Evolutionary conservation across 2,888 invertebrate species (phyloP), one percentile per base, ranked within the genome.

Genomic region (Calliphora vomitoria): DNA sequence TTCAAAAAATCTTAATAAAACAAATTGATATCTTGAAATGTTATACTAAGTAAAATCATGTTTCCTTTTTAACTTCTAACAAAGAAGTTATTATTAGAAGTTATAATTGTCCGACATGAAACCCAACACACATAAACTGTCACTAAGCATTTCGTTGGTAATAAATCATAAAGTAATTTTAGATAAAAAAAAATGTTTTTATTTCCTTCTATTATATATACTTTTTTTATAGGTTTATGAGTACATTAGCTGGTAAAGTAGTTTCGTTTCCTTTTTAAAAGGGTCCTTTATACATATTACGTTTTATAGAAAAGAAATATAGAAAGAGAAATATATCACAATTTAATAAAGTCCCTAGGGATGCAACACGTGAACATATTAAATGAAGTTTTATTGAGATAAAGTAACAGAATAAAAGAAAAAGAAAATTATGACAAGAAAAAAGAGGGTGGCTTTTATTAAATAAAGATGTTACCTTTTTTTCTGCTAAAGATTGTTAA

Each of bases 291-390:
- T 64, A n/a, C n/a, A n/a, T 31, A n/a, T n/a, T 64, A 31, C 44
- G 47, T 58, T 41, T 60, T 66, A 15, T 20, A 31, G 55, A 25
- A 60, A 15, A 31, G 5, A 68, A 68, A 13, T n/a, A n/a, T n/a
- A n/a, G n/a, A 68, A 31, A 31, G 41, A 76, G 38, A 41, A 41
- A 68, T 84, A 84, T 75, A 85, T 85, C 38, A 62, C 68, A 80
- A 81, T 91, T 92, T 92, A 91, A 92, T 92, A 91, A 91, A 90
- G 90, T 92, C 92, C 91, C 92, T 86, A 80, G 92, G 91, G 92
- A 92, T 90, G 91, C 92, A 92, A 92, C 92, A 92, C 92, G 92
- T 92, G 92, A 90, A 89, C 89, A 79, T 72, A 82, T 62, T 50
- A 74, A 84, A 78, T 72, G 85, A 86, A 88, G 83, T 88, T 79